These are phyloP conservation scores for Listronotus oregonensis DNA, from an alignment of 1,140 invertebrate genomes.

Conservation along the genomic window DNA sequence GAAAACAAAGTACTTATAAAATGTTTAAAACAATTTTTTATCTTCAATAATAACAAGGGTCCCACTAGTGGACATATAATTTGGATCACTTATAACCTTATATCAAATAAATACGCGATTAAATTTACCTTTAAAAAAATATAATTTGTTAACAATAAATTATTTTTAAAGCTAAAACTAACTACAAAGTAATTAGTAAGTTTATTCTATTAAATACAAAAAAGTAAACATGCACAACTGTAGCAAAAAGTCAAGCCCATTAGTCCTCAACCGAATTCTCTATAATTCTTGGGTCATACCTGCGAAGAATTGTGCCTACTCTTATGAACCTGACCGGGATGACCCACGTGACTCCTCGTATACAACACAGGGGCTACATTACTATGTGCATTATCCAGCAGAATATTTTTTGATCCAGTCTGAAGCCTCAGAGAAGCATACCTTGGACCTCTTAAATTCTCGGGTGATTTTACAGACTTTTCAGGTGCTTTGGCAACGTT, in stretches of 20 bases:
- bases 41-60: too few species aligned
- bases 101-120: too few species aligned
- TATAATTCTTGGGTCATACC: conserved; percentile 17
- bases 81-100: too few species aligned
- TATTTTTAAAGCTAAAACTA: background rate
- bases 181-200: too few species aligned
- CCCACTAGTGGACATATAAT: too few species aligned
- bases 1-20: too few species aligned
- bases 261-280: background rate
- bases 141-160: background rate
- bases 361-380: conserved; percentile 71
- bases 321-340: background rate
- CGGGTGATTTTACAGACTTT: background rate
- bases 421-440: conserved; percentile 75
- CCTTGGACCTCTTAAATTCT: conserved; percentile 1
- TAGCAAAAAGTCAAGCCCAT: background rate
- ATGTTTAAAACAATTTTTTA: too few species aligned
- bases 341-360: conserved; percentile 53
- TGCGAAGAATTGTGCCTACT: conserved; percentile 12
- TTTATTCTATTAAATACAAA: background rate
- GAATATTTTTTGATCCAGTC: conserved; percentile 75
- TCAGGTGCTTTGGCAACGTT: background rate
- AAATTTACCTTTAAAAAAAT: background rate
- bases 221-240: background rate
- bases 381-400: conserved; percentile 74